phyloP scores from a whole-genome alignment of 2,888 invertebrate genomes.

The Ormyrus pomaceus region DNA sequence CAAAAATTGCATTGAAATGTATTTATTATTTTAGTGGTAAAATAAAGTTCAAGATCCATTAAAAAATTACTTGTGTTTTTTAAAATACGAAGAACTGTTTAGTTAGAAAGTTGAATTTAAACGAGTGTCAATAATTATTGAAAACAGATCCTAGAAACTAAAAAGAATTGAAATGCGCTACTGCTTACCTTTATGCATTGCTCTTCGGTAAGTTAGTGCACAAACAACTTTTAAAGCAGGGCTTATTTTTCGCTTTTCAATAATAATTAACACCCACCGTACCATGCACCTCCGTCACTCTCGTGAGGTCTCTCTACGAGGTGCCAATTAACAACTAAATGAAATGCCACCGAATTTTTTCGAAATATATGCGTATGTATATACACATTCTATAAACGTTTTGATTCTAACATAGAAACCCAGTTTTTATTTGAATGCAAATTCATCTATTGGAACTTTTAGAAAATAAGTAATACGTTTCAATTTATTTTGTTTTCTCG shows the following conservation, averaged over 20 bases:
- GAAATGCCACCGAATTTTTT: constrained; percentile 51
- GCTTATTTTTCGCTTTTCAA: constrained; percentile 71
- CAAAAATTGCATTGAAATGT: too few relatives aligned
- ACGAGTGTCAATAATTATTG: neutral
- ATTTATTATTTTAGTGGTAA: too few relatives aligned
- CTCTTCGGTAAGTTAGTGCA: constrained; percentile 66
- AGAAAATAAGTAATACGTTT: too few relatives aligned
- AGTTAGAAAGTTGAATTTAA: neutral
- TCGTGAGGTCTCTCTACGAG: constrained; percentile 59
- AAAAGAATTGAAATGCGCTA: constrained; percentile 27
- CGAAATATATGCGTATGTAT: constrained; percentile 10
- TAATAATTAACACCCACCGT: constrained; percentile 71
- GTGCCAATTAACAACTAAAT: constrained; percentile 65
- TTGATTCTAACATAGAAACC: neutral
- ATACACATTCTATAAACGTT: neutral
- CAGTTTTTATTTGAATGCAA: neutral
- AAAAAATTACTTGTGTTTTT: too few relatives aligned
- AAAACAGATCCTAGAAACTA: neutral
- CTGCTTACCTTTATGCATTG: constrained; percentile 59
- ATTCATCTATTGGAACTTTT: too few relatives aligned
- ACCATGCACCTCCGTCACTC: constrained; percentile 52
- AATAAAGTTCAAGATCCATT: too few relatives aligned
- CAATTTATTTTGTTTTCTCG: too few relatives aligned
- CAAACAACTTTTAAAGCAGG: constrained; percentile 72
- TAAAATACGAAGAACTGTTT: too few relatives aligned